phyloP scores from a whole-genome alignment of 2,113 vertebrate genomes.

The Syngnathoides biaculeatus region DNA sequence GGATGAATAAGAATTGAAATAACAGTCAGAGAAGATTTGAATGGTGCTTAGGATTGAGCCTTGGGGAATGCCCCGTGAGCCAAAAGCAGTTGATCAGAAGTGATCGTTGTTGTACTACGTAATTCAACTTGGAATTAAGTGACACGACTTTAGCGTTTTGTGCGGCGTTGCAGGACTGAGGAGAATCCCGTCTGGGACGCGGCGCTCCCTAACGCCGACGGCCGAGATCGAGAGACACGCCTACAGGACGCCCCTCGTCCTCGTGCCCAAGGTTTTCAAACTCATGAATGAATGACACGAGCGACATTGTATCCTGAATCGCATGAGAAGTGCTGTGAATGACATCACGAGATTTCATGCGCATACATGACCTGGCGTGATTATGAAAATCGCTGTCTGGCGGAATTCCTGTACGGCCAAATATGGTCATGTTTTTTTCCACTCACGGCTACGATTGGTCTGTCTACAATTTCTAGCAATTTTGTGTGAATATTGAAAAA shows the following conservation, averaged over 20 bases:
- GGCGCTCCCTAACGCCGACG: constrained; percentile 85
- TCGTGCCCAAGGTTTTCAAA: constrained; percentile 59
- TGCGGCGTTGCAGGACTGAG: background rate
- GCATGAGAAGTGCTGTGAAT: background rate
- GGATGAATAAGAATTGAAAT: too few species aligned
- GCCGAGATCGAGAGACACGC: constrained; percentile 87
- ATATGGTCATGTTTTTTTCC: too few species aligned
- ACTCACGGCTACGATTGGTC: too few species aligned
- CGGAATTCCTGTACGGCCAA: too few species aligned
- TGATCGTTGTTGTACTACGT: background rate
- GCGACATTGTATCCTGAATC: constrained; percentile 15
- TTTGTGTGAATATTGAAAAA: too few species aligned
- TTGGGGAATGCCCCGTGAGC: too few species aligned
- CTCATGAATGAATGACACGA: constrained; percentile 37
- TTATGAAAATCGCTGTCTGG: too few species aligned
- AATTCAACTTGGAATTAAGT: background rate
- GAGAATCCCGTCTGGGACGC: constrained; percentile 70
- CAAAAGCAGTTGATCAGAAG: too few species aligned
- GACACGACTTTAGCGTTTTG: background rate
- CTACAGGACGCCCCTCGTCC: constrained; percentile 69
- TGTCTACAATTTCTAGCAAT: too few species aligned
- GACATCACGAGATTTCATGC: background rate
- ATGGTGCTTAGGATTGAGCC: too few species aligned
- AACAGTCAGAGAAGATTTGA: too few species aligned
- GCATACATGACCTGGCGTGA: too few species aligned